Percentiles rank a stretch among this genome's conserved stretches.
These are phyloP conservation scores for Ernsta delagoae DNA, from an alignment of 2,888 invertebrate species.

Conservation along the genomic window DNA sequence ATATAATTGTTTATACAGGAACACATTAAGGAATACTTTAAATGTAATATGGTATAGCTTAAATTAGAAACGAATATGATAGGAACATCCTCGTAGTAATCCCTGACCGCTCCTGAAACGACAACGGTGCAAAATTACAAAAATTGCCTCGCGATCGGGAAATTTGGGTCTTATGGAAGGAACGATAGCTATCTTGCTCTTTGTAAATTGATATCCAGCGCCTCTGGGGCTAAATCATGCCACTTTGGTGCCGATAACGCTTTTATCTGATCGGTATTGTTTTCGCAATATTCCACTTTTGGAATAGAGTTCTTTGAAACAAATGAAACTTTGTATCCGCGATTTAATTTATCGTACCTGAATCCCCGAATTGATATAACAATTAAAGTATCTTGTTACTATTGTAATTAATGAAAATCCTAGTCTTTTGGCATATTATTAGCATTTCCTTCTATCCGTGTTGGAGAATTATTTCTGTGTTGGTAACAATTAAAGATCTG, in stretches of 20 bases:
- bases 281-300: conserved; percentile 6
- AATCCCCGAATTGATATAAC: no score
- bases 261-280: conserved; percentile 10
- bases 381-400: no score
- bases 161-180: neutral
- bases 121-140: neutral
- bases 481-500: no score
- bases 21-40: no score
- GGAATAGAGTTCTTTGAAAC: neutral
- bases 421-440: no score
- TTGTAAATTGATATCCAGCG: conserved; percentile 21
- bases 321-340: no score
- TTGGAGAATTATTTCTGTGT: no score
- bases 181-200: neutral
- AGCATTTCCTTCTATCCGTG: no score
- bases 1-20: no score
- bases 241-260: conserved; percentile 11
- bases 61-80: neutral
- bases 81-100: neutral
- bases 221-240: conserved; percentile 10
- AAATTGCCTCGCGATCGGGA: neutral
- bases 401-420: no score
- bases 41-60: no score
- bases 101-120: neutral
- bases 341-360: no score